Percentiles rank a stretch among this genome's conserved stretches.
phyloP scores from a whole-genome alignment of 2,113 vertebrate species.

The Eupsittula cactorum region DNA sequence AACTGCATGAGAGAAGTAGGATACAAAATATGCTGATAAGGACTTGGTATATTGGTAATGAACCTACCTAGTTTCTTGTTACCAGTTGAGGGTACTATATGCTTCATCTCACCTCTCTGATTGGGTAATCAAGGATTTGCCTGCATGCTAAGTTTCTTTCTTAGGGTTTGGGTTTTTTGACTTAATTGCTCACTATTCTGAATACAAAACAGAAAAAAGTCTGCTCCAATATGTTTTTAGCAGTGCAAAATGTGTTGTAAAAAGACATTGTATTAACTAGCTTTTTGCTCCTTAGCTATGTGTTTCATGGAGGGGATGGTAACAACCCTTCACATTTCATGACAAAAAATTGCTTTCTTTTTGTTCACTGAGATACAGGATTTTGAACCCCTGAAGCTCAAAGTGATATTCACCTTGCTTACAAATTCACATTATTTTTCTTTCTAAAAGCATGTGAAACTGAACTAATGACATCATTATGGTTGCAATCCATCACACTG shows the following conservation, averaged over 20 bases:
- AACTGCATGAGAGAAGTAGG: slow-evolving; percentile 25
- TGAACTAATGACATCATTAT: neutral
- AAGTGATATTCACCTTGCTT: neutral
- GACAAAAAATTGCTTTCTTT: neutral
- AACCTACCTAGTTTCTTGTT: slow-evolving; percentile 25
- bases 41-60: slow-evolving; percentile 18
- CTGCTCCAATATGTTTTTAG: neutral
- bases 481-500: neutral
- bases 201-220: neutral
- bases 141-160: neutral
- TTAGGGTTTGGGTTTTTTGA: neutral
- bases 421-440: neutral
- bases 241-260: neutral
- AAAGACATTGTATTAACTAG: neutral
- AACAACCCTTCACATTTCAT: neutral
- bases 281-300: neutral
- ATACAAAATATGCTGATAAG: slow-evolving; percentile 38
- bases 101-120: slow-evolving; percentile 4
- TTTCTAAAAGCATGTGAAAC: neutral
- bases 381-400: neutral
- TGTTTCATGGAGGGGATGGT: neutral
- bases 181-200: neutral
- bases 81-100: neutral
- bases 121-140: slow-evolving; percentile 37
- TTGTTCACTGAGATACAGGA: neutral